Percentiles rank a stretch among this genome's conserved stretches.
Evolutionary conservation across 2,888 invertebrate genomes (phyloP).

Genomic region (Julus scandinavius): DNA sequence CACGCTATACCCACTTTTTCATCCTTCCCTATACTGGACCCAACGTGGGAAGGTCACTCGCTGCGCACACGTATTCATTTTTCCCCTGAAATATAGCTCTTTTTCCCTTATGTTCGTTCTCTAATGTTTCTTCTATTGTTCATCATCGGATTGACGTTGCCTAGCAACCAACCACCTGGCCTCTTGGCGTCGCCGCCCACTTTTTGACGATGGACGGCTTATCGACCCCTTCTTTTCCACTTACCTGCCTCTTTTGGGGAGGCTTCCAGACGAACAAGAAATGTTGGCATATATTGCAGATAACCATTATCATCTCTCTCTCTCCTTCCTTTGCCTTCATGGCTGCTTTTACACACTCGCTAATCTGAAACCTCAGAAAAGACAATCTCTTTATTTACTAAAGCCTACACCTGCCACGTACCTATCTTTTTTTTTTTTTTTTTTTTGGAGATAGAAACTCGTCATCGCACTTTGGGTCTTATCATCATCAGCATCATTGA

Average conservation of each 20-base stretch:
- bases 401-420: slow-evolving; percentile 33
- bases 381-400: background rate
- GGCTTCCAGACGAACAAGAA: slow-evolving; percentile 5
- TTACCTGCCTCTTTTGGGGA: slow-evolving; percentile 34
- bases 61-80: too few species aligned
- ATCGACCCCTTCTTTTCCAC: slow-evolving; percentile 47
- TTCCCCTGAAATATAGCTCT: too few species aligned
- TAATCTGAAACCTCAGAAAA: slow-evolving; percentile 33
- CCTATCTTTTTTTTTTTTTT: too few species aligned
- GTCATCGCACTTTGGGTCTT: background rate
- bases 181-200: slow-evolving; percentile 46
- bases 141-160: slow-evolving; percentile 48
- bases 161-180: slow-evolving; percentile 43
- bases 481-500: slow-evolving; percentile 33
- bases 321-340: background rate
- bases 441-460: background rate
- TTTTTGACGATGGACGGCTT: slow-evolving; percentile 47
- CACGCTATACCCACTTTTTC: too few species aligned
- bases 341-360: background rate
- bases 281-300: background rate
- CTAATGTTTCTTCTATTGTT: slow-evolving; percentile 47
- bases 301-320: slow-evolving; percentile 30
- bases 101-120: background rate
- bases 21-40: background rate
- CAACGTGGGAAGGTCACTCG: slow-evolving; percentile 33